Evolutionary conservation across 2,113 vertebrate species (phyloP), one percentile per base, ranked within the genome.

Genomic region (Epinephelus moara): DNA sequence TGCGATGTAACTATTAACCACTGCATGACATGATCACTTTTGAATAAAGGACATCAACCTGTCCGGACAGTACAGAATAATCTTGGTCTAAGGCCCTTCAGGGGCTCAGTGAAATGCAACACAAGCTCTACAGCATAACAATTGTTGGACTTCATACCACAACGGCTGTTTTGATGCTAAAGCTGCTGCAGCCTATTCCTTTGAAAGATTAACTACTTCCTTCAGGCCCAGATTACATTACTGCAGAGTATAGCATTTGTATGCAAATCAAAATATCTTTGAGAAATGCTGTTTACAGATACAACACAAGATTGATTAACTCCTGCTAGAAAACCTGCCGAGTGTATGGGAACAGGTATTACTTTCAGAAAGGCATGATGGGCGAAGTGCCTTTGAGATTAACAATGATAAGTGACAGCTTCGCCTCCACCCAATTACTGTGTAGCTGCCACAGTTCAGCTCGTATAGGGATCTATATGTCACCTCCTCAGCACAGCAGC

Each of bases 361-460:
- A 19, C 52, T 78, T 69, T 84, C 37, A 82, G 72, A 57, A 30
- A 49, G 62, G 53, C 2, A 4, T 67, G 76, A 82, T 75, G 33
- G 74, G 85, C 2, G 47, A 69, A 21, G 11, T n/a, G 57, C 4
- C 57, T 80, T 67, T 75, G 52, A 71, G 68, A 87, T 77, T 63
- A 84, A 62, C 78, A 27, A 42, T 17, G 53, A 75, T 57, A 78
- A 80, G 61, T 67, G 69, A 81, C 82, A 86, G 52, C 83, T 68
- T 12, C 8, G 42, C 42, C 42, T 45, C 61, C 76, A 61, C 52
- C 79, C 77, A 87, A 84, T 85, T 70, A 84, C 55, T 61, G 76
- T 4, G 33, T 37, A 13, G 63, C 66, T 75, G 73, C 78, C 40
- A 42, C 81, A 45, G 68, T 49, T 40, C 6, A 4, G 71, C 67